phyloP scores from a whole-genome alignment of 2,888 invertebrate genomes.

The Agrochola macilenta region DNA sequence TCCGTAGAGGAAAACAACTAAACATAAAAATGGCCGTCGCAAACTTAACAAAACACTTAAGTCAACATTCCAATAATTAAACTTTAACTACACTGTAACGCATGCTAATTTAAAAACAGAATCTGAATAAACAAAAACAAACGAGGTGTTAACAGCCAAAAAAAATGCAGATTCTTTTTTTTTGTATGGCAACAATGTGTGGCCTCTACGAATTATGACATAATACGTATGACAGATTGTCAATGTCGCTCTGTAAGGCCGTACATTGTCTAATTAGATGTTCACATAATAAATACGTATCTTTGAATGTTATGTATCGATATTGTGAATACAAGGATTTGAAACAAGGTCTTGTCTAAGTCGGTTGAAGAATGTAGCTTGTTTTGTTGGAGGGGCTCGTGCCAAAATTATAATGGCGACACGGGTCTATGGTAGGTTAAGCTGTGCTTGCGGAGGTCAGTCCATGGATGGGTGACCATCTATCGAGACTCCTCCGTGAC shows the following conservation, averaged over 20 bases:
- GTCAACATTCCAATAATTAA: background rate
- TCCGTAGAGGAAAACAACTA: background rate
- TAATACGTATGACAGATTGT: constrained; percentile 64
- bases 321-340: constrained; percentile 19
- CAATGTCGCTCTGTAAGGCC: constrained; percentile 68
- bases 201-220: constrained; percentile 59
- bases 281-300: constrained; percentile 36
- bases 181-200: constrained; percentile 49
- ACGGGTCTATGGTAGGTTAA: background rate
- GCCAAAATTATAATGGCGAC: background rate
- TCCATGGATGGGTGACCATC: background rate
- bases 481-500: background rate
- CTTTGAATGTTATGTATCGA: constrained; percentile 4
- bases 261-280: constrained; percentile 58
- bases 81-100: background rate
- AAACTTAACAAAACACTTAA: background rate
- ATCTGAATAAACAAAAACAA: constrained; percentile 12
- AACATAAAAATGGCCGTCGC: background rate
- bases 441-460: background rate
- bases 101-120: constrained; percentile 3
- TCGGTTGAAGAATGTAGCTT: background rate
- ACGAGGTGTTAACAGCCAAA: constrained; percentile 48
- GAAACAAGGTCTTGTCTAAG: constrained; percentile 19
- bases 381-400: background rate
- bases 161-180: constrained; percentile 30